Percentiles rank a stretch among this genome's conserved stretches.
Conservation (phyloP, 1,140 invertebrate genomes). For the Drosophila aff. region DNA sequence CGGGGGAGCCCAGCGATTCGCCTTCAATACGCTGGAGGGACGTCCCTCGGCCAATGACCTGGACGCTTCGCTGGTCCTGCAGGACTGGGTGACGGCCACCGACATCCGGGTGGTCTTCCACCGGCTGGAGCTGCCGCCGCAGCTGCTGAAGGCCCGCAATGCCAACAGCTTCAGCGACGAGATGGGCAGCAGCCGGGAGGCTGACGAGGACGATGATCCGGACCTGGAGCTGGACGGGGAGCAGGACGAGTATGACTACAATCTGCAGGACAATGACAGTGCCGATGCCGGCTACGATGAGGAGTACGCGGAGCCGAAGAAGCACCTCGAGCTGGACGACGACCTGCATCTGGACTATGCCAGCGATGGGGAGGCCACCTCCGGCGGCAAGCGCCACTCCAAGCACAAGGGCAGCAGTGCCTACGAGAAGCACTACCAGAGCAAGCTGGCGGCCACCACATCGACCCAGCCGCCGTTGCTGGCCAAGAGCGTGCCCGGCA, state of each 20-base stretch:
- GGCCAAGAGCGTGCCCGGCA: conserved; percentile 19
- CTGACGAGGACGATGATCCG: conserved; percentile 72
- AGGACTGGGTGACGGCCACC: conserved; percentile 99
- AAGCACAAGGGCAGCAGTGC: conserved; percentile 66
- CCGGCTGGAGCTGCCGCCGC: conserved; percentile 90
- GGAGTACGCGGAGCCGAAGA: conserved; percentile 83
- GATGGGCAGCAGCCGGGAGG: conserved; percentile 73
- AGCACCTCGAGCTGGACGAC: conserved; percentile 77
- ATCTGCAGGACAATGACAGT: conserved; percentile 81
- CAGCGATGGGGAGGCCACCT: conserved; percentile 63
- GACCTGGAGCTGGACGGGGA: conserved; percentile 75
- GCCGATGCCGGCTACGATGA: conserved; percentile 82
- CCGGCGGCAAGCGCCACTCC: conserved; percentile 36
- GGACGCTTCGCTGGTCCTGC: conserved; percentile 97
- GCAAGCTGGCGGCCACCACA: conserved; percentile 57
- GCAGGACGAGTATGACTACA: conserved; percentile 79
- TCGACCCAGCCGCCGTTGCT: background rate
- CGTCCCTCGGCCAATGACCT: conserved; percentile 97
- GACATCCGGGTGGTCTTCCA: conserved; percentile 98
- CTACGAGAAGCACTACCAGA: conserved; percentile 77
- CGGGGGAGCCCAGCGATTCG: conserved; percentile 91
- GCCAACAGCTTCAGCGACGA: conserved; percentile 84
- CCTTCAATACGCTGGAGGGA: conserved; percentile 98
- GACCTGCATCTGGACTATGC: conserved; percentile 79
- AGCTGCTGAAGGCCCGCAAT: conserved; percentile 75